phyloP scores from a whole-genome alignment of 2,797 vertebrate genomes.

The Miichthys miiuy region DNA sequence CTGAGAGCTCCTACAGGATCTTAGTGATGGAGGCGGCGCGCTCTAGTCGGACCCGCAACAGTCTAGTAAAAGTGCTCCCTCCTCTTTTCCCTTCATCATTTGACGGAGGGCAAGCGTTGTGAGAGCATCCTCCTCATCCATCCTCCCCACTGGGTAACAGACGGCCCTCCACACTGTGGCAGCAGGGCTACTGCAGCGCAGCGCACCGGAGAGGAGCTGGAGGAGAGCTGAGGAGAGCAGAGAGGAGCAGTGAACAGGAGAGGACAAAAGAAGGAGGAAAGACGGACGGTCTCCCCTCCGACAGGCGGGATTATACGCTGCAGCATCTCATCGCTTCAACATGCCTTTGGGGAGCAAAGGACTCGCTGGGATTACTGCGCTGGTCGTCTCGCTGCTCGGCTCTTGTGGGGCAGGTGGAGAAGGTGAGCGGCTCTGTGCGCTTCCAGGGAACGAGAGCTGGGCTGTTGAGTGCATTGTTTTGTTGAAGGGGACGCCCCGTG shows the following conservation, averaged over 20 bases:
- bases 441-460: background rate
- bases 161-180: slow-evolving; percentile 38
- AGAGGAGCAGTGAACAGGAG: slow-evolving; percentile 34
- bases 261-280: slow-evolving; percentile 41
- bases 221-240: slow-evolving; percentile 54
- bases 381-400: slow-evolving; percentile 61
- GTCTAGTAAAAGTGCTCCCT: slow-evolving; percentile 16
- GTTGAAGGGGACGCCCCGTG: slow-evolving; percentile 1
- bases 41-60: slow-evolving; percentile 47
- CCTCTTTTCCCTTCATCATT: slow-evolving; percentile 44
- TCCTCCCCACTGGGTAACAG: slow-evolving; percentile 21
- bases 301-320: slow-evolving; percentile 51
- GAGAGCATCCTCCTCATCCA: slow-evolving; percentile 34
- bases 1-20: slow-evolving; percentile 24
- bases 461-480: background rate
- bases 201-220: slow-evolving; percentile 62
- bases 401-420: slow-evolving; percentile 72
- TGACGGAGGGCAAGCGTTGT: slow-evolving; percentile 48
- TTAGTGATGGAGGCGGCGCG: slow-evolving; percentile 19
- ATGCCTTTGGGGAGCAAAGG: slow-evolving; percentile 63
- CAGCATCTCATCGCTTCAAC: slow-evolving; percentile 56
- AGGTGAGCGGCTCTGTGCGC: slow-evolving; percentile 71
- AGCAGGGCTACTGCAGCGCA: slow-evolving; percentile 56
- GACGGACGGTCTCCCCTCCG: slow-evolving; percentile 40
- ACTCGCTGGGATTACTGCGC: slow-evolving; percentile 64